phyloP scores from a whole-genome alignment of 2,888 invertebrate genomes.

The Heliconius sara region DNA sequence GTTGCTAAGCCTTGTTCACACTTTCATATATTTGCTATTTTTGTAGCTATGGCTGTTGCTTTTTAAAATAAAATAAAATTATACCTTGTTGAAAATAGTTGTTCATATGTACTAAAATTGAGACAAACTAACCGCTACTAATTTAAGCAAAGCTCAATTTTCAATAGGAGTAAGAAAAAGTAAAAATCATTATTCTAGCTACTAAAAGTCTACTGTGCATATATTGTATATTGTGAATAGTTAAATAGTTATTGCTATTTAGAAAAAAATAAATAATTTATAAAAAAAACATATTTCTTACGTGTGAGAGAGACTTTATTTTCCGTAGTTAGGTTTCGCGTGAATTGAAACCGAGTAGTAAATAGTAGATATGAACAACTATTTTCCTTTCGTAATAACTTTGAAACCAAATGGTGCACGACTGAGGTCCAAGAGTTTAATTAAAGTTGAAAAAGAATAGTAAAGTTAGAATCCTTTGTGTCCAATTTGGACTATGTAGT shows the following conservation, averaged over 20 bases:
- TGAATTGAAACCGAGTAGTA: constrained; percentile 3
- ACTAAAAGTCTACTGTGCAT: too few species aligned
- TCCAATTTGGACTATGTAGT: neutral
- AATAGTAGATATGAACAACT: constrained; percentile 16
- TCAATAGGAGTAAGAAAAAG: too few species aligned
- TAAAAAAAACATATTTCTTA: too few species aligned
- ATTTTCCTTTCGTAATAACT: neutral
- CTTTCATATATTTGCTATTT: neutral
- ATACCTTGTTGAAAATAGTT: too few species aligned
- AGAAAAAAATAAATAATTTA: too few species aligned
- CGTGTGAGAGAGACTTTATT: neutral
- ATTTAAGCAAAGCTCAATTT: too few species aligned
- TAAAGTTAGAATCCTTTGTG: neutral
- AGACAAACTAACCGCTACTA: too few species aligned
- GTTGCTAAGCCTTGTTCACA: neutral
- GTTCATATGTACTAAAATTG: too few species aligned
- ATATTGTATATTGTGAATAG: too few species aligned
- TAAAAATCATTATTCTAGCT: too few species aligned
- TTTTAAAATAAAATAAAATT: neutral
- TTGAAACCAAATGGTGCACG: neutral
- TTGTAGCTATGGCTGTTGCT: neutral
- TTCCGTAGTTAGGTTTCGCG: neutral
- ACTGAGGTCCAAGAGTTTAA: constrained; percentile 7
- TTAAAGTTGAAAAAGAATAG: neutral
- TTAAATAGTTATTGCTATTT: too few species aligned